Evolutionary conservation across 2,888 invertebrate genomes (phyloP), one percentile per base, ranked within the genome.

Genomic region (Mantis religiosa): DNA sequence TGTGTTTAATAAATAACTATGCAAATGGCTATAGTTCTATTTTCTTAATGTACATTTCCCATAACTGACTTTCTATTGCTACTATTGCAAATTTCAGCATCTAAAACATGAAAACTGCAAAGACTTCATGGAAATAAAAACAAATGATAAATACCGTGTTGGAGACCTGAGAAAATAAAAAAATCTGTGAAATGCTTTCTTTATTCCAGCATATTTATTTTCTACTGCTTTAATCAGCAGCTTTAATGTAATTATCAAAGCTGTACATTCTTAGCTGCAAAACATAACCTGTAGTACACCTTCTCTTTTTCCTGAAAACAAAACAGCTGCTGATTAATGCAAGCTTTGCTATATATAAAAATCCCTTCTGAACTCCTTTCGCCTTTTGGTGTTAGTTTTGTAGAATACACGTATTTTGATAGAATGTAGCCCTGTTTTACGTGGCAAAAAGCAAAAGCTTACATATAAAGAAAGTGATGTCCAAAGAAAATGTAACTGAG

Each of bases 21-120:
- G 86, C 86, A 86, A 81, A 86, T 86, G 86, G 86, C 86, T 86
- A 86, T 86, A 86, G 86, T 86, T 86, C 86, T 86, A 86, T 86
- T 86, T 86, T 86, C 86, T 86, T 86, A 86, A 86, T 86, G 86
- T 86, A 86, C 28, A 81, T 86, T 86, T 81, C 86, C 86, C 28
- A 25, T n/a, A 84, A 81, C 28, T 81, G 28, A 81, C 71, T 47
- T 28, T 81, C 71, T 81, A 30, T 27, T 30, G 81, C 86, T 81
- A 71, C 54, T 81, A 47, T 41, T n/a, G 8, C 86, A 28, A 81
- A 86, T 30, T 28, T 71, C 86, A 86, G 86, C 86, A 86, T 71
- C 1, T 2, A 41, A 12, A 41, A 41, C 9, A 41, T 41, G 41
- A 41, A 41, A 41, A 41, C 41, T 41, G 41, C 12, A 41, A 41